These are phyloP conservation scores for Oriolus oriolus DNA, from an alignment of 2,113 vertebrate species.

Conservation along the genomic window DNA sequence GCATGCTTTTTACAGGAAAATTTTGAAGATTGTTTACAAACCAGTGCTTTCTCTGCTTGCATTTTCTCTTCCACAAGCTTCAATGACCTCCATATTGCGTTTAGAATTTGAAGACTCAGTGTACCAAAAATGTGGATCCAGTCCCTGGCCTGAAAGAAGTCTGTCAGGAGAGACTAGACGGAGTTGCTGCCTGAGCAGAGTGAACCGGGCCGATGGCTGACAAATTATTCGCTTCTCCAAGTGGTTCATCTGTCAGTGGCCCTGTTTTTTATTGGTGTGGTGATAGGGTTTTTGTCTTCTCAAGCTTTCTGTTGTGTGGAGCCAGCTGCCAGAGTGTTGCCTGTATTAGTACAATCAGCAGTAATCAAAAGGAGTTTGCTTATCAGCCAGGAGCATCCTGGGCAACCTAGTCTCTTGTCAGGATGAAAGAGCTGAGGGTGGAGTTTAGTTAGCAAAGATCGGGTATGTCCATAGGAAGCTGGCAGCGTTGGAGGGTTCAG, in stretches of 20 bases:
- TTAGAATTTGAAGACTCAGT: background rate
- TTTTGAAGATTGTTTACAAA: background rate
- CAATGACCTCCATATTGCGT: fast-evolving
- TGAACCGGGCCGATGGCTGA: background rate
- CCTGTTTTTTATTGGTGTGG: background rate
- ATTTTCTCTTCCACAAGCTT: background rate
- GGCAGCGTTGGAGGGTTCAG: background rate
- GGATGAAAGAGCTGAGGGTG: background rate
- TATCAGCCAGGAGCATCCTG: background rate
- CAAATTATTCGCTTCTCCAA: background rate
- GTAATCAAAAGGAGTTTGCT: background rate
- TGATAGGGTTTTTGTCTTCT: background rate
- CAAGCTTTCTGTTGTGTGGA: background rate
- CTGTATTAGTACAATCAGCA: background rate
- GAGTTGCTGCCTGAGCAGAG: background rate
- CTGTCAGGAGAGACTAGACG: background rate
- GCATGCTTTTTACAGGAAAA: background rate
- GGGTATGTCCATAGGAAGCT: background rate
- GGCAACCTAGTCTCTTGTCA: background rate
- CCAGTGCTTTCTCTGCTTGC: background rate
- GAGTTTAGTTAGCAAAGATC: background rate
- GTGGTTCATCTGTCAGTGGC: background rate
- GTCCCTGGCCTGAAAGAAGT: background rate
- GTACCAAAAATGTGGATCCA: background rate
- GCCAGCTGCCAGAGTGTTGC: background rate